phyloP scores from a whole-genome alignment of 2,797 vertebrate genomes.

The Neosalanx taihuensis region DNA sequence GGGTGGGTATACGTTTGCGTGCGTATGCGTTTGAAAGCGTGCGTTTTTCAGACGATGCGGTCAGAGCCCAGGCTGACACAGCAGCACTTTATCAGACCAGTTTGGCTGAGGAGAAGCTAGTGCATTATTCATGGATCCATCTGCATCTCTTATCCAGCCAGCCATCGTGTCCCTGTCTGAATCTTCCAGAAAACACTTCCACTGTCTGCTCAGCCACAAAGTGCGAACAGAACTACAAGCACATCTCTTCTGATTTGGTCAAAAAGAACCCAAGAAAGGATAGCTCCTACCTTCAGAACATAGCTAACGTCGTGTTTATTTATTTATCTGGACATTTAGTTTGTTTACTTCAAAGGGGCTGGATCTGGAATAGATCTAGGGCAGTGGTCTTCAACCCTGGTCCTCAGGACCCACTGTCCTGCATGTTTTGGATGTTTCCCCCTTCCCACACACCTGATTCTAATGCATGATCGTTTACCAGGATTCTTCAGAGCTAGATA shows the following conservation, averaged over 20 bases:
- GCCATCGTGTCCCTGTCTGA: slow-evolving; percentile 41
- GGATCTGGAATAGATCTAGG: too few species aligned
- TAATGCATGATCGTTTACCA: too few species aligned
- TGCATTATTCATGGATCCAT: slow-evolving; percentile 73
- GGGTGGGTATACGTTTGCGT: slow-evolving; percentile 5
- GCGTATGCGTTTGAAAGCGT: slow-evolving; percentile 12
- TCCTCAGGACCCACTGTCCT: too few species aligned
- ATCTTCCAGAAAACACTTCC: slow-evolving; percentile 35
- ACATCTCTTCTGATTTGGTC: slow-evolving; percentile 3
- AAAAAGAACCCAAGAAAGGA: background rate
- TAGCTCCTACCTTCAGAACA: background rate
- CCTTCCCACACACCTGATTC: too few species aligned
- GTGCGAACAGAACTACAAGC: slow-evolving; percentile 5
- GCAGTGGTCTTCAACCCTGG: too few species aligned
- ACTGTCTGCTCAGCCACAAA: slow-evolving; percentile 40
- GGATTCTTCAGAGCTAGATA: too few species aligned
- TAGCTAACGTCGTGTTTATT: background rate
- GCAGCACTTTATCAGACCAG: slow-evolving; percentile 63
- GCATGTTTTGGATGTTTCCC: too few species aligned
- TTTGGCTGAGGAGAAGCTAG: slow-evolving; percentile 47
- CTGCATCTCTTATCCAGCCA: slow-evolving; percentile 52
- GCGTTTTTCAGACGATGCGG: slow-evolving; percentile 31
- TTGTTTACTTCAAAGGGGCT: too few species aligned
- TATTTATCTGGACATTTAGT: too few species aligned
- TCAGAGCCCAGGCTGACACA: slow-evolving; percentile 48